Conservation (phyloP, 2,797 vertebrate genomes). For the Rousettus madagascariensis region DNA sequence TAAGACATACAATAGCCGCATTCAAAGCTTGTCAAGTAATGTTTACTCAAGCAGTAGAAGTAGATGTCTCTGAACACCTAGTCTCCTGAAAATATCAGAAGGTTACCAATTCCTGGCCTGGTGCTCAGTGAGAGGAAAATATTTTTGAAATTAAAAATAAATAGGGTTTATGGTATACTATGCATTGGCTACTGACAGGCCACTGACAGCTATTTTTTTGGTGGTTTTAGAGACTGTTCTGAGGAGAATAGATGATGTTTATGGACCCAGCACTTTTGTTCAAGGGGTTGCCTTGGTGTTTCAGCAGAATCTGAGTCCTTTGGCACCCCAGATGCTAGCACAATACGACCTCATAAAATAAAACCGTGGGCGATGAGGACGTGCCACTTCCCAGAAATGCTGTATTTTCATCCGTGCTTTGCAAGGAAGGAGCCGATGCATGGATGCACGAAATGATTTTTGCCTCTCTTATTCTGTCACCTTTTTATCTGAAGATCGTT, state of each 20-base stretch:
- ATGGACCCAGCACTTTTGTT: background rate
- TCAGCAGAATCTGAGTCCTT: background rate
- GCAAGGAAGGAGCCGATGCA: background rate
- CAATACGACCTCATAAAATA: background rate
- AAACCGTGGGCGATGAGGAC: background rate
- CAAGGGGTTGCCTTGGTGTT: background rate
- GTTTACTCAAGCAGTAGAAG: background rate
- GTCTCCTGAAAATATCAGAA: background rate
- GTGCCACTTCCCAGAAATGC: background rate
- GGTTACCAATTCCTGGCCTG: background rate
- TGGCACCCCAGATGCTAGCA: background rate
- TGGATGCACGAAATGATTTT: background rate
- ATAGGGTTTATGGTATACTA: background rate
- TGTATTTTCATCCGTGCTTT: background rate
- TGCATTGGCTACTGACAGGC: background rate
- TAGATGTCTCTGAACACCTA: background rate
- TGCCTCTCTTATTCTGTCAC: background rate
- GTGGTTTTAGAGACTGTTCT: background rate
- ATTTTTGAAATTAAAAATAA: constrained; percentile 34
- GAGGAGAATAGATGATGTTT: background rate
- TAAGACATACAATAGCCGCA: background rate
- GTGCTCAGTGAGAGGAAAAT: background rate
- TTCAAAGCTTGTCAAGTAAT: background rate
- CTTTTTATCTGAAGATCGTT: background rate
- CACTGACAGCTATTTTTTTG: background rate